Percentiles rank a stretch among this genome's conserved stretches.
phyloP scores from a whole-genome alignment of 1,140 invertebrate genomes.

The Eueides isabella region DNA sequence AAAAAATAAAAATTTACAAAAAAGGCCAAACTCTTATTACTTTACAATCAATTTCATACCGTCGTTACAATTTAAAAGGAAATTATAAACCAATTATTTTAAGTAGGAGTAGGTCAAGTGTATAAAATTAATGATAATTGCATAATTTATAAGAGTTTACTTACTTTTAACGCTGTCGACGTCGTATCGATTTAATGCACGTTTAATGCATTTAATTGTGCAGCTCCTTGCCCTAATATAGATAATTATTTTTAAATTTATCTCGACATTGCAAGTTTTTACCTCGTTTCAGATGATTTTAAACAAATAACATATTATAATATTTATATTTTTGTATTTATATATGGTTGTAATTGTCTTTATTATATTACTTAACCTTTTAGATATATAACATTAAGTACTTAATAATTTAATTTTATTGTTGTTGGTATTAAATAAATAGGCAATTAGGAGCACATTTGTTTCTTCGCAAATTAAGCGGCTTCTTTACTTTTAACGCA shows the following conservation, averaged over 20 bases:
- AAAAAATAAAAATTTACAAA: not conserved
- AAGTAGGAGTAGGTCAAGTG: slow-evolving; percentile 13
- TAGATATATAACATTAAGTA: too few species aligned
- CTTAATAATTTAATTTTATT: too few species aligned
- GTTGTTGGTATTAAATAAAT: too few species aligned
- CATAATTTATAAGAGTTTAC: slow-evolving; percentile 12
- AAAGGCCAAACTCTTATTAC: slow-evolving; percentile 1
- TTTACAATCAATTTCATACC: slow-evolving; percentile 4
- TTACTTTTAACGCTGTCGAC: slow-evolving; percentile 1
- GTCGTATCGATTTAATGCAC: slow-evolving; percentile 13
- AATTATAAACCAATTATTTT: slow-evolving; percentile 12
- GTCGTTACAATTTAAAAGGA: slow-evolving; percentile 7
- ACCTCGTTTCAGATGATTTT: not conserved
- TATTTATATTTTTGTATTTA: too few species aligned
- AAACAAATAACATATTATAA: too few species aligned
- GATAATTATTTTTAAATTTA: not conserved
- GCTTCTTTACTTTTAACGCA: too few species aligned
- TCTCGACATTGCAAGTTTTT: not conserved
- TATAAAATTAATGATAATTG: slow-evolving; percentile 12
- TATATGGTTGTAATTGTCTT: too few species aligned
- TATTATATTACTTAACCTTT: too few species aligned
- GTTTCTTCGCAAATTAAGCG: too few species aligned
- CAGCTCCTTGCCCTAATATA: not conserved
- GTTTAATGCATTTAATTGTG: not conserved
- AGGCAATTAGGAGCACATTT: too few species aligned